Conservation (phyloP, 2,888 invertebrate species). For the Dolichomitus sp. region DNA sequence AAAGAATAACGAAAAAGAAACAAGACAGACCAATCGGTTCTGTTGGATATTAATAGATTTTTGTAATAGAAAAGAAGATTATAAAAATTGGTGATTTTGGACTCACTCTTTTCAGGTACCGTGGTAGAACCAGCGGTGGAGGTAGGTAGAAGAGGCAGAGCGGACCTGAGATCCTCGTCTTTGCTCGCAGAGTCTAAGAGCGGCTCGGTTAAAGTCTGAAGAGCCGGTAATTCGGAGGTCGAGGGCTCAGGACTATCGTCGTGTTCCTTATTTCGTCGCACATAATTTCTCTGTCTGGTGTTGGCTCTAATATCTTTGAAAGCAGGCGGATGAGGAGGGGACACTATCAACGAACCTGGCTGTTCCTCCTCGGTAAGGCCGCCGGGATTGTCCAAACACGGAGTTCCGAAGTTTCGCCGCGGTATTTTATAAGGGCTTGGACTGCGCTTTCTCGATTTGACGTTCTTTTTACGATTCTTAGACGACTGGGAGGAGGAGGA, state of each 20-base stretch:
- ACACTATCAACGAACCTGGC: constrained; percentile 84
- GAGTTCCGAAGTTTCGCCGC: constrained; percentile 78
- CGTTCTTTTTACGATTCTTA: constrained; percentile 80
- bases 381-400: constrained; percentile 75
- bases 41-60: neutral
- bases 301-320: constrained; percentile 84
- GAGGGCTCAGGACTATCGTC: constrained; percentile 88
- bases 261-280: constrained; percentile 89
- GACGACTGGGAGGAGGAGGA: constrained; percentile 87
- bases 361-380: constrained; percentile 84
- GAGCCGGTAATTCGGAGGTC: constrained; percentile 63
- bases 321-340: constrained; percentile 83
- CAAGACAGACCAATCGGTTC: too few relatives aligned
- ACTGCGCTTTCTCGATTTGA: constrained; percentile 81
- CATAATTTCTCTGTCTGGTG: constrained; percentile 88
- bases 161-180: constrained; percentile 84
- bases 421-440: constrained; percentile 84
- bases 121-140: constrained; percentile 67
- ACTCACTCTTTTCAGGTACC: constrained; percentile 83
- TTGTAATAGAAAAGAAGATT: neutral
- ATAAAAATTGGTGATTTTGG: constrained; percentile 44
- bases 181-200: constrained; percentile 80
- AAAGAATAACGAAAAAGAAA: neutral
- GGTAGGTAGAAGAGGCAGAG: constrained; percentile 78
- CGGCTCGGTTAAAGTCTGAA: constrained; percentile 72